phyloP scores from a whole-genome alignment of 2,113 vertebrate genomes.

The Athene noctua region DNA sequence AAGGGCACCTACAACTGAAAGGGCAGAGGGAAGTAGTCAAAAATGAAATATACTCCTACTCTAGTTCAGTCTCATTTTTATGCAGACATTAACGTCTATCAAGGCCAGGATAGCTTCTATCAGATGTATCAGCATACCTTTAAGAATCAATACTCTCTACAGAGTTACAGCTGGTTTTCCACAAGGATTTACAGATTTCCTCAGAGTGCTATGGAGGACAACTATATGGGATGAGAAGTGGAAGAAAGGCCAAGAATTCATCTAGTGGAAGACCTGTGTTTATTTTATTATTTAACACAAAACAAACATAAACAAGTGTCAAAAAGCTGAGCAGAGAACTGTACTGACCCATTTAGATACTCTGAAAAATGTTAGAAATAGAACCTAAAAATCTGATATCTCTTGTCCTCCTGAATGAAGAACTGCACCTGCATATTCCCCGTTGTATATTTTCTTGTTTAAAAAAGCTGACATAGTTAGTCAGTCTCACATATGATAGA shows the following conservation, averaged over 20 bases:
- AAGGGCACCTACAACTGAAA: neutral
- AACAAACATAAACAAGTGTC: neutral
- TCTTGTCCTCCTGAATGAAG: neutral
- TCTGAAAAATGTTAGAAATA: neutral
- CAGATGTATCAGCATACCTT: fast-evolving
- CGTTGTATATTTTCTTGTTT: neutral
- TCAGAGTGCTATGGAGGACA: neutral
- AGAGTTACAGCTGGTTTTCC: neutral
- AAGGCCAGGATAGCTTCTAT: neutral
- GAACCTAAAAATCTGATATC: neutral
- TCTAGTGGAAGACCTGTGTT: neutral
- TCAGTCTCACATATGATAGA: neutral
- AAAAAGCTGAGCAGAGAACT: neutral
- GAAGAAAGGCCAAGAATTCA: neutral
- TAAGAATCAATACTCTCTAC: neutral
- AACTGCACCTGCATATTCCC: neutral
- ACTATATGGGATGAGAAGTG: neutral
- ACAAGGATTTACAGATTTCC: neutral
- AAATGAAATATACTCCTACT: neutral
- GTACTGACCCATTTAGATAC: neutral
- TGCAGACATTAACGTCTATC: neutral
- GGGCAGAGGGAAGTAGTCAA: neutral
- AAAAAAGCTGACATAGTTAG: neutral
- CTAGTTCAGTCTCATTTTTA: neutral
- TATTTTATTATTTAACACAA: neutral